phyloP scores from a whole-genome alignment of 2,113 vertebrate genomes.

The Rhea americana region DNA sequence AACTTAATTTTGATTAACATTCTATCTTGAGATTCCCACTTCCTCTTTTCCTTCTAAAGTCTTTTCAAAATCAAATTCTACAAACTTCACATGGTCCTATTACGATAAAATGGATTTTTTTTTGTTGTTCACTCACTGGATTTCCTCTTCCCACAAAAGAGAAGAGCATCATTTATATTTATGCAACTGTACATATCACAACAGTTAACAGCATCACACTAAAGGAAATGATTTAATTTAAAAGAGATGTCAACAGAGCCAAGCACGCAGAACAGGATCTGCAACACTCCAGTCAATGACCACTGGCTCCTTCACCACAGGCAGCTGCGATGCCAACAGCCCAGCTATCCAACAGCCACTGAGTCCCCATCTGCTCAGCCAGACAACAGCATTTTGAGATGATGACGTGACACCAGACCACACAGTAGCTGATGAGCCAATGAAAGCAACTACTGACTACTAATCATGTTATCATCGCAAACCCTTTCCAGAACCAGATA shows the following conservation, averaged over 20 bases:
- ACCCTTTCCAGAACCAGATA: background rate
- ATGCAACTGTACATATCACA: background rate
- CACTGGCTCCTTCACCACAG: background rate
- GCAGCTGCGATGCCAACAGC: background rate
- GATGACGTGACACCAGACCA: background rate
- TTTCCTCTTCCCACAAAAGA: background rate
- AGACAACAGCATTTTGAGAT: background rate
- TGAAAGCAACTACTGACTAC: background rate
- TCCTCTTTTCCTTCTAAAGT: background rate
- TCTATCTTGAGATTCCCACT: background rate
- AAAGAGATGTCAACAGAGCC: background rate
- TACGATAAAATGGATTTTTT: background rate
- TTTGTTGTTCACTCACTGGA: background rate
- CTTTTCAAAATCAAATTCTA: background rate
- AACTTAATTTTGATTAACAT: background rate
- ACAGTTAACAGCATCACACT: background rate
- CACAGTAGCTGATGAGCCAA: background rate
- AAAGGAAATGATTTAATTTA: background rate
- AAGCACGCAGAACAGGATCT: background rate
- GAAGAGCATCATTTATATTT: background rate
- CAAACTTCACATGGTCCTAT: background rate
- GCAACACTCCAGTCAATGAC: background rate
- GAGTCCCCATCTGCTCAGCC: background rate
- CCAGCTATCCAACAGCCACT: background rate
- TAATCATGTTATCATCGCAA: accelerated